Percentiles rank a stretch among this genome's conserved stretches.
Evolutionary conservation across 1,140 invertebrate genomes (phyloP).

Genomic region (Bombus sibiricus): DNA sequence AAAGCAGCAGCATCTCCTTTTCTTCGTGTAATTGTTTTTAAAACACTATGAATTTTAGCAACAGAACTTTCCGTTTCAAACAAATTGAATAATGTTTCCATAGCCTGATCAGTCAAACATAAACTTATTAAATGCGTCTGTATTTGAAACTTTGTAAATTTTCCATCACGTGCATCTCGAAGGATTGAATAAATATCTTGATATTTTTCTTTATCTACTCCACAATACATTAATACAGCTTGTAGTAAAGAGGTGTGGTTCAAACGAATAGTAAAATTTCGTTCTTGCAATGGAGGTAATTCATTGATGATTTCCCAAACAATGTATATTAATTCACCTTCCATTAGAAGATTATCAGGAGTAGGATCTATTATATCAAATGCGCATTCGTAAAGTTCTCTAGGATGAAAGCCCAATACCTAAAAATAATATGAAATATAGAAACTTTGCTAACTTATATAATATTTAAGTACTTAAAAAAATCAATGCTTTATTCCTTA

Average conservation of each 20-base stretch:
- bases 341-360: slow-evolving; percentile 88
- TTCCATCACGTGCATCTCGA: slow-evolving; percentile 85
- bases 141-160: slow-evolving; percentile 87
- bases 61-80: slow-evolving; percentile 89
- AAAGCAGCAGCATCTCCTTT: slow-evolving; percentile 86
- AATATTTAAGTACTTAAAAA: slow-evolving; percentile 20
- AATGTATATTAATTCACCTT: slow-evolving; percentile 93
- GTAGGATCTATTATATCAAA: slow-evolving; percentile 95
- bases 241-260: slow-evolving; percentile 92
- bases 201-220: slow-evolving; percentile 89
- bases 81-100: slow-evolving; percentile 87
- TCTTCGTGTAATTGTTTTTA: slow-evolving; percentile 85
- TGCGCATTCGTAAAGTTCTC: slow-evolving; percentile 94
- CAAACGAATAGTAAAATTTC: slow-evolving; percentile 89
- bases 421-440: slow-evolving; percentile 46
- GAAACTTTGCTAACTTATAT: neutral
- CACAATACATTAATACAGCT: slow-evolving; percentile 91
- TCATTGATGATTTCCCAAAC: slow-evolving; percentile 90
- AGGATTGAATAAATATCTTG: slow-evolving; percentile 86
- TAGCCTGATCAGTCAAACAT: slow-evolving; percentile 87
- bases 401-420: slow-evolving; percentile 91
- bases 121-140: slow-evolving; percentile 88
- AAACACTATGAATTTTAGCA: slow-evolving; percentile 85
- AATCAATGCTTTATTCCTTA: neutral
- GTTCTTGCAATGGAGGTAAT: slow-evolving; percentile 86